These are phyloP conservation scores for Neocloeon triangulifer DNA, from an alignment of 1,140 invertebrate species.

Conservation along the genomic window DNA sequence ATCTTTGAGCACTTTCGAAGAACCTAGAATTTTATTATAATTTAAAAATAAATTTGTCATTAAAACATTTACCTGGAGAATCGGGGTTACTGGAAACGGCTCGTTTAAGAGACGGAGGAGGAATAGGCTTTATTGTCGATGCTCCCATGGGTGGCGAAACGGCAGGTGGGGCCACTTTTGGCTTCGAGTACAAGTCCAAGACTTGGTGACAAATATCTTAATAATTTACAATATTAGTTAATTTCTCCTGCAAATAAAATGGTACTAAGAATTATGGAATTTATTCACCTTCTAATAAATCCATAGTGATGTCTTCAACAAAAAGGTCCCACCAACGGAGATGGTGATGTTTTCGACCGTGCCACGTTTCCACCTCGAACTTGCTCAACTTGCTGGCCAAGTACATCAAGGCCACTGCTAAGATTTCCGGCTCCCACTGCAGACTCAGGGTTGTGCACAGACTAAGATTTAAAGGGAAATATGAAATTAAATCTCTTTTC, in stretches of 20 bases:
- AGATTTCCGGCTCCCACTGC: constrained; percentile 98
- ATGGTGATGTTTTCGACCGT: constrained; percentile 55
- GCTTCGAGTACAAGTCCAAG: constrained; percentile 61
- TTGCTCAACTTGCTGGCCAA: constrained; percentile 89
- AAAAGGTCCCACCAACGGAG: constrained; percentile 96
- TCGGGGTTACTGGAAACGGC: too few relatives aligned
- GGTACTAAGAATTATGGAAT: not conserved
- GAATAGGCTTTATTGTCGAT: too few relatives aligned
- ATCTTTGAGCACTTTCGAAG: too few relatives aligned
- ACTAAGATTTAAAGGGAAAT: constrained; percentile 22
- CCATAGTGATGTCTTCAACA: constrained; percentile 86
- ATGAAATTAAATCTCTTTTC: constrained; percentile 2
- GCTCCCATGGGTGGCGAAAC: constrained; percentile 38
- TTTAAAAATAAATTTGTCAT: too few relatives aligned
- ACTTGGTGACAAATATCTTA: constrained; percentile 92
- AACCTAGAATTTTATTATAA: too few relatives aligned
- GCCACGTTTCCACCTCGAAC: constrained; percentile 88
- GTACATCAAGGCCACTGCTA: constrained; percentile 93
- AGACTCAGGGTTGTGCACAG: constrained; percentile 89
- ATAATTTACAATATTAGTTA: too few relatives aligned
- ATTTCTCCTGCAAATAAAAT: not conserved
- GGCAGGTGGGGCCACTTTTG: constrained; percentile 25
- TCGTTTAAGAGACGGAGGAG: too few relatives aligned
- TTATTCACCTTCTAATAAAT: constrained; percentile 65
- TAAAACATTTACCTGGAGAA: too few relatives aligned